Conservation (phyloP, 2,797 vertebrate species). For the Acanthis flammea region DNA sequence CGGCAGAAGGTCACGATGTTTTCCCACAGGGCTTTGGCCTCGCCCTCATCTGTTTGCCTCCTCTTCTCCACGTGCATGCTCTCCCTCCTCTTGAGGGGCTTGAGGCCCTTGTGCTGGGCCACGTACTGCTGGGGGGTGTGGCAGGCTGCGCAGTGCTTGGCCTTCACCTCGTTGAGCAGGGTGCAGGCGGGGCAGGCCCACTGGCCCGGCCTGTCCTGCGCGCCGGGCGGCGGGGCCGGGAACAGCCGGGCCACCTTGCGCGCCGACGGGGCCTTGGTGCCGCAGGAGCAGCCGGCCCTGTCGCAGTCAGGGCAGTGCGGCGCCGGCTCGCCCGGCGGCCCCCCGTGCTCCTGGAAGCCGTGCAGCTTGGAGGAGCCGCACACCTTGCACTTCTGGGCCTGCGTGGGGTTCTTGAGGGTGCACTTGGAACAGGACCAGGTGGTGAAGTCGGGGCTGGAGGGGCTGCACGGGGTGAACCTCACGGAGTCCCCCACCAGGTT, state of each 20-base stretch:
- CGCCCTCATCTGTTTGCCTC: conserved; percentile 91
- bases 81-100: conserved; percentile 88
- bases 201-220: conserved; percentile 78
- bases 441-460: conserved; percentile 93
- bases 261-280: conserved; percentile 55
- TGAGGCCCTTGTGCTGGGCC: conserved; percentile 81
- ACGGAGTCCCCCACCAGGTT: conserved; percentile 88
- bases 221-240: conserved; percentile 49
- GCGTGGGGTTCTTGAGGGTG: conserved; percentile 89
- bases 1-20: conserved; percentile 95
- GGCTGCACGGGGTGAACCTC: conserved; percentile 90
- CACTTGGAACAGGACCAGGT: conserved; percentile 96
- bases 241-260: conserved; percentile 79
- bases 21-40: conserved; percentile 96
- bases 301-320: conserved; percentile 78
- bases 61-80: conserved; percentile 95
- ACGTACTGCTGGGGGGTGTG: conserved; percentile 92
- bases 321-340: neutral
- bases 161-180: conserved; percentile 85
- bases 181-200: conserved; percentile 96
- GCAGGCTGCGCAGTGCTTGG: conserved; percentile 91
- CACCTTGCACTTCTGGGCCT: conserved; percentile 84
- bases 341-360: conserved; percentile 86
- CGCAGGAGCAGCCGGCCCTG: conserved; percentile 45
- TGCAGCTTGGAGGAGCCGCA: conserved; percentile 93